Conservation (phyloP, 2,113 vertebrate species). For the Laterallus jamaicensis region DNA sequence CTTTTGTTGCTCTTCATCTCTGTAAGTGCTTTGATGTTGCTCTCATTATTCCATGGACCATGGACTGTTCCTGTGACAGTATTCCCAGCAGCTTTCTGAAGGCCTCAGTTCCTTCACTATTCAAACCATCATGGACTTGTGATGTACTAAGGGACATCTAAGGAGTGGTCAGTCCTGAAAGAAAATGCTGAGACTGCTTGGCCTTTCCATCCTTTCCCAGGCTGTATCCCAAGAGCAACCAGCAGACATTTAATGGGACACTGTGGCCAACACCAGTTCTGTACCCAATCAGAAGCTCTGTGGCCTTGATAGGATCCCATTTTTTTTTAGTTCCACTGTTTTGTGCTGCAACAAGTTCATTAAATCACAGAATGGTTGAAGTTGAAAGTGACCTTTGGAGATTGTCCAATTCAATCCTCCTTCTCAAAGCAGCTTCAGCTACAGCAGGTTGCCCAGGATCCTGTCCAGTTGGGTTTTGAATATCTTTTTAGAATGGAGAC, state of each 20-base stretch:
- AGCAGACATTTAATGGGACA: neutral
- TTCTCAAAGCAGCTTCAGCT: neutral
- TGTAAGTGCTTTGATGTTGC: neutral
- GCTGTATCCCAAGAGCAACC: neutral
- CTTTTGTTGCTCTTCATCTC: neutral
- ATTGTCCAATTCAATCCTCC: neutral
- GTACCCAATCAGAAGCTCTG: neutral
- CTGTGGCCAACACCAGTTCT: neutral
- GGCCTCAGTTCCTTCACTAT: neutral
- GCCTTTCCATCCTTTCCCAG: neutral
- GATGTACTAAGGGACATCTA: neutral
- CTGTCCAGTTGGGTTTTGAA: neutral
- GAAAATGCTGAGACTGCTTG: neutral
- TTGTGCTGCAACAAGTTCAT: neutral
- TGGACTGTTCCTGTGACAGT: neutral
- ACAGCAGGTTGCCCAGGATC: neutral
- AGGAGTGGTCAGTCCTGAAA: neutral
- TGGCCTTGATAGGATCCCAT: neutral
- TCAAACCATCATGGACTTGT: neutral
- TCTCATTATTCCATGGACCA: neutral
- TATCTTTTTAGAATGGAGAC: neutral
- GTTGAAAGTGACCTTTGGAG: neutral
- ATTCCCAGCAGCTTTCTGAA: neutral
- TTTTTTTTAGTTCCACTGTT: neutral
- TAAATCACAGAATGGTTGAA: neutral